These are phyloP conservation scores for Embiotoca jacksoni DNA, from an alignment of 2,113 vertebrate genomes.

Conservation along the genomic window DNA sequence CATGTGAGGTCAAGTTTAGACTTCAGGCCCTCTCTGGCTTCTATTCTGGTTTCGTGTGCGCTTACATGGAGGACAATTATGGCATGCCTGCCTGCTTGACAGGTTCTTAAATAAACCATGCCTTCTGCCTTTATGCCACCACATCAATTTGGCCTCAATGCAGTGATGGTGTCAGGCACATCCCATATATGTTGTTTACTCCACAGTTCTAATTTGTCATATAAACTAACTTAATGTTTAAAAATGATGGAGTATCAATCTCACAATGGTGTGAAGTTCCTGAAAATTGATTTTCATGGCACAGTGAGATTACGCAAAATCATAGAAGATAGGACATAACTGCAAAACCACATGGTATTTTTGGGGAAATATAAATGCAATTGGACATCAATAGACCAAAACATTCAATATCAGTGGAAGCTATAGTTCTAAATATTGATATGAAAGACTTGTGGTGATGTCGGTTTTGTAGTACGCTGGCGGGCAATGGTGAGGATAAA, in stretches of 20 bases:
- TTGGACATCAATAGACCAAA: neutral
- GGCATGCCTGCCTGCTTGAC: constrained; percentile 22
- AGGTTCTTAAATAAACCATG: neutral
- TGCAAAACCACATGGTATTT: no score
- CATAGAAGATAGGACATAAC: no score
- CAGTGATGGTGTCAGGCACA: neutral
- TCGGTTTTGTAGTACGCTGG: neutral
- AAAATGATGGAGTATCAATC: neutral
- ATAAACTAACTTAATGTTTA: no score
- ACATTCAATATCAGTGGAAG: neutral
- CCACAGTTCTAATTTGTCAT: constrained; percentile 1
- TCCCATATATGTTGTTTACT: neutral
- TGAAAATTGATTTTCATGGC: neutral
- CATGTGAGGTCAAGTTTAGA: constrained; percentile 45
- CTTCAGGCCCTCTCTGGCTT: constrained; percentile 25
- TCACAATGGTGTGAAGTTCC: neutral
- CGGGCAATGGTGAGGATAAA: constrained; percentile 17
- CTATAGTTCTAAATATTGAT: neutral
- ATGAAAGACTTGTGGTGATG: neutral
- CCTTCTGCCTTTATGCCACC: neutral
- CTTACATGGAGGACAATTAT: constrained; percentile 8
- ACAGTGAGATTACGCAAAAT: neutral
- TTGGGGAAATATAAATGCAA: neutral
- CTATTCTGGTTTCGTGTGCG: constrained; percentile 34
- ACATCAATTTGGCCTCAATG: neutral